Percentiles rank a stretch among this genome's conserved stretches.
phyloP scores from a whole-genome alignment of 92 coral and sea anemone species.

The Epizoanthus ramosus region DNA sequence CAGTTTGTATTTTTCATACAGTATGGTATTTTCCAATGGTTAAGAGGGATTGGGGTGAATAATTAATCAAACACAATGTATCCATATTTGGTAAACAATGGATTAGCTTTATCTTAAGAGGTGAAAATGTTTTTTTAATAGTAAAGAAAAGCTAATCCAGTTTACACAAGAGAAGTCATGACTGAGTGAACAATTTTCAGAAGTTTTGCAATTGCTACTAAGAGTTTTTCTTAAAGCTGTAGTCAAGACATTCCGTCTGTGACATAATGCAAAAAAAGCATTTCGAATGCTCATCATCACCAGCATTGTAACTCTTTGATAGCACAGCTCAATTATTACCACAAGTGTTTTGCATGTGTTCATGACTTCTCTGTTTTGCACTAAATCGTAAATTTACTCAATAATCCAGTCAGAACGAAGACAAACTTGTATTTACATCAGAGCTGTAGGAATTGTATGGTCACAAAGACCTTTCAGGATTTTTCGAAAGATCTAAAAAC shows the following conservation, averaged over 20 bases:
- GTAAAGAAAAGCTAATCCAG: background rate
- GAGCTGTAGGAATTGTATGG: background rate
- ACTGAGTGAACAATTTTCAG: background rate
- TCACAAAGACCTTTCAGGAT: background rate
- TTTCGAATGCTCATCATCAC: background rate
- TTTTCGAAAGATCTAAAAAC: background rate
- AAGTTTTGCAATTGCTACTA: background rate
- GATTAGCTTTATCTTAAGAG: background rate
- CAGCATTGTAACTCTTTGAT: no score
- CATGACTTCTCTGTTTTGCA: background rate
- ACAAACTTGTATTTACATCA: background rate
- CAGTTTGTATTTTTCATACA: constrained; percentile 17
- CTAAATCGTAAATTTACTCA: background rate
- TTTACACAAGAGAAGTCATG: background rate
- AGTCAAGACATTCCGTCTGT: background rate
- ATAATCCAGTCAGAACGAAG: background rate
- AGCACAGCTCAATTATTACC: no score
- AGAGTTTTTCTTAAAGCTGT: no score
- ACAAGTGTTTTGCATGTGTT: background rate
- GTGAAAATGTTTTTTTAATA: background rate
- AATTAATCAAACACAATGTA: background rate
- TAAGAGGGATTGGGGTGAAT: background rate
- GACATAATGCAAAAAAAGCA: background rate
- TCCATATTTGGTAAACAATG: background rate
- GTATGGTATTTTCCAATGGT: background rate